Evolutionary conservation across 2,888 invertebrate genomes (phyloP), one percentile per base, ranked within the genome.

Genomic region (Lasioglossum zephyrum): DNA sequence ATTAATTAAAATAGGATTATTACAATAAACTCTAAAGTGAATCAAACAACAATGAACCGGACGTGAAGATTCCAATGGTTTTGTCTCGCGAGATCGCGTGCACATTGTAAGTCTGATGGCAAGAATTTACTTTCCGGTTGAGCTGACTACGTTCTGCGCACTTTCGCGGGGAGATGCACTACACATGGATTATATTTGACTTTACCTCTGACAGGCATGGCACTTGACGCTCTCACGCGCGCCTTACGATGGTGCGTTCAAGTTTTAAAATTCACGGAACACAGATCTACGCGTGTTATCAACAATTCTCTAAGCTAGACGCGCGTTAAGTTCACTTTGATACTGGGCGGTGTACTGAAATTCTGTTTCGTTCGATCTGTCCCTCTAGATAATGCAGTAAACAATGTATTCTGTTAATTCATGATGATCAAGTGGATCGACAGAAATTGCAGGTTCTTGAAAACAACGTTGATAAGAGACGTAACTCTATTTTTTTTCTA

Each of bases 1-100:
- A 92, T 91, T 91, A 93, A 92, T 93, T 90, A 92, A 92, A 92
- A 93, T 93, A 93, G 82, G 93, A 92, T 92, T 92, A 91, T 92
- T 92, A 91, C 89, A 94, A 94, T 94, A 94, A 93, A 94, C 94
- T 94, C 93, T 94, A 92, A 93, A 94, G 92, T 92, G 90, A 92
- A 92, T 93, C 92, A 94, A 94, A 93, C 92, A 94, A 94, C 93
- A 94, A 93, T 91, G 84, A 86, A 86, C 77, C 85, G 82, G 85
- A 76, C 72, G 74, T 76, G 85, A 79, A 82, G 80, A 85, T 85
- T 83, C 84, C 72, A 81, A 88, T 75, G 74, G 77, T 87, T 78
- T 60, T 60, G 53, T 77, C 77, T 76, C 79, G 86, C 81, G 77
- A 76, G 66, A 77, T 63, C 57, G 75, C 81, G 80, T 88, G 85